A percentile compares a stretch with the other conserved stretches of the same genome.
These are phyloP conservation scores for Garra rufa DNA, from an alignment of 2,113 vertebrate genomes.

Conservation along the genomic window DNA sequence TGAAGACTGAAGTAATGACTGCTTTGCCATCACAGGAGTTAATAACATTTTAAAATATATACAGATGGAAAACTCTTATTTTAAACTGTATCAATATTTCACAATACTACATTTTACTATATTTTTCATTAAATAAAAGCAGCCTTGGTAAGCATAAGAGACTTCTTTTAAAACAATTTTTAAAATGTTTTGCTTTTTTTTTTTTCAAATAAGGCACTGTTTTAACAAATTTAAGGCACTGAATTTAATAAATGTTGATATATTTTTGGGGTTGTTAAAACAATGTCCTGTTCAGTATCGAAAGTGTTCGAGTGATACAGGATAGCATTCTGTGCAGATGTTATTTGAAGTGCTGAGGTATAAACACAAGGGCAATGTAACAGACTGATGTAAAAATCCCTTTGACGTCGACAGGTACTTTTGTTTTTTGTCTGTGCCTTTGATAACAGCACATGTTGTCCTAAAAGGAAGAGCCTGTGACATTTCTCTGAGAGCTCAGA, in stretches of 20 bases:
- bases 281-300: not conserved
- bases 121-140: not conserved
- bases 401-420: not conserved
- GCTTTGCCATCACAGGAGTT: not conserved
- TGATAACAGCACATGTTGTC: not conserved
- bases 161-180: not conserved
- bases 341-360: not conserved
- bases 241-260: not conserved
- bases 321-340: not conserved
- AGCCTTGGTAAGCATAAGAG: not conserved
- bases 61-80: not conserved
- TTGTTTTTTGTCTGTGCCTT: not conserved
- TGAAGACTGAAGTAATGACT: not conserved
- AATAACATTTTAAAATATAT: not conserved
- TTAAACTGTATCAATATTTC: not conserved
- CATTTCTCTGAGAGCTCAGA: slow-evolving; percentile 4
- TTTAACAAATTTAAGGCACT: too few relatives aligned
- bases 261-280: not conserved
- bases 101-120: not conserved
- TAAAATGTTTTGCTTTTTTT: not conserved
- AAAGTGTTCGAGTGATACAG: not conserved
- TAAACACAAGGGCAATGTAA: not conserved
- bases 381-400: slow-evolving; percentile 27
- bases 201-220: not conserved
- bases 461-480: slow-evolving; percentile 14